A percentile compares a stretch with the other conserved stretches of the same genome.
phyloP scores from a whole-genome alignment of 2,888 invertebrate species.

The Drosophila falleni region DNA sequence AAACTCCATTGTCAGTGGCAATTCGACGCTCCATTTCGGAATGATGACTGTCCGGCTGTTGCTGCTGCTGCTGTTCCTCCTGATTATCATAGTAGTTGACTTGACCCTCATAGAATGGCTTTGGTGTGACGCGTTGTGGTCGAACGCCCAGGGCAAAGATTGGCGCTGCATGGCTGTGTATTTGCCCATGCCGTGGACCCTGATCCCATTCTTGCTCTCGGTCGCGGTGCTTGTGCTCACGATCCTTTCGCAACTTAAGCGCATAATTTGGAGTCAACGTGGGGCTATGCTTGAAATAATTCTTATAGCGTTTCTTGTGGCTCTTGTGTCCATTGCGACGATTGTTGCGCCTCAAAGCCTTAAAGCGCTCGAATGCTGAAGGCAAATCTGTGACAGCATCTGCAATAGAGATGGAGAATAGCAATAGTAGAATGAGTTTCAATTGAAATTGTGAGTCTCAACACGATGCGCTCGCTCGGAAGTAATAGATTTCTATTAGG shows the following conservation, averaged over 20 bases:
- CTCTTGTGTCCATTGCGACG: slow-evolving; percentile 82
- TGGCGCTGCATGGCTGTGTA: slow-evolving; percentile 31
- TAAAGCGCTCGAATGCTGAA: slow-evolving; percentile 82
- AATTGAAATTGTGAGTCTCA: slow-evolving; percentile 52
- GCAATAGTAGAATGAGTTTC: slow-evolving; percentile 13
- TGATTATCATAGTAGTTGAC: slow-evolving; percentile 82
- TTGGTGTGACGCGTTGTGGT: slow-evolving; percentile 52
- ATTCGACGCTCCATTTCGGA: slow-evolving; percentile 67
- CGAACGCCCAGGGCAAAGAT: slow-evolving; percentile 60
- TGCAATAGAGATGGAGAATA: slow-evolving; percentile 26
- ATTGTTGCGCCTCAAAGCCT: slow-evolving; percentile 78
- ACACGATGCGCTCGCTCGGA: slow-evolving; percentile 70
- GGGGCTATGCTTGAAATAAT: slow-evolving; percentile 69
- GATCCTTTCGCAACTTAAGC: slow-evolving; percentile 42
- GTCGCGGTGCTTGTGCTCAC: slow-evolving; percentile 15
- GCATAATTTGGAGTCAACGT: slow-evolving; percentile 36
- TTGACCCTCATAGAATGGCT: slow-evolving; percentile 83
- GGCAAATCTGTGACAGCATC: slow-evolving; percentile 34
- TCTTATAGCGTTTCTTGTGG: slow-evolving; percentile 84
- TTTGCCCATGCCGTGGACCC: slow-evolving; percentile 1
- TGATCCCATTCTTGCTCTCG: slow-evolving; percentile 25
- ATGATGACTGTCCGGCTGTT: slow-evolving; percentile 25
- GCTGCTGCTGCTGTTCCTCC: slow-evolving; percentile 6
- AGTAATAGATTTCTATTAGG: slow-evolving; percentile 75
- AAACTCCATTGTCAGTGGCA: slow-evolving; percentile 71